A percentile compares a stretch with the other conserved stretches of the same genome.
Evolutionary conservation across 2,113 vertebrate genomes (phyloP).

Genomic region (Cromileptes altivelis): DNA sequence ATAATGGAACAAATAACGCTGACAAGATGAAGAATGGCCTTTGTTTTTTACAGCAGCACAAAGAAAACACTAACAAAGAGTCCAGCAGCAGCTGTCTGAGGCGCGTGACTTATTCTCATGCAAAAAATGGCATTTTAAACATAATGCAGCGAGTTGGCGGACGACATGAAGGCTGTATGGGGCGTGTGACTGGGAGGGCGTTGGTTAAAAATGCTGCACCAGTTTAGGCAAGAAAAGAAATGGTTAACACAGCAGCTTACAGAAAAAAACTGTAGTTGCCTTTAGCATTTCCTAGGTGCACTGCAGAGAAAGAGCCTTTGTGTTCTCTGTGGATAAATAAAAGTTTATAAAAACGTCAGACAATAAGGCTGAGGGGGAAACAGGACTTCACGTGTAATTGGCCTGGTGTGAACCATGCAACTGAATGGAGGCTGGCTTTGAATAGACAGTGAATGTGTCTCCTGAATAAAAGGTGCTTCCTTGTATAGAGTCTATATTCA

Average conservation of each 20-base stretch:
- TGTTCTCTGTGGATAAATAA: slow-evolving; percentile 25
- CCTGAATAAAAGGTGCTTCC: slow-evolving; percentile 5
- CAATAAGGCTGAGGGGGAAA: not conserved
- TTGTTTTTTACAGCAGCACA: slow-evolving; percentile 42
- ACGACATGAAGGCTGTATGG: not conserved
- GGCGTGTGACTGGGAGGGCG: slow-evolving; percentile 6
- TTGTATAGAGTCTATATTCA: not conserved
- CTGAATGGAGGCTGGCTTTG: not conserved
- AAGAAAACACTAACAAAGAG: slow-evolving; percentile 46
- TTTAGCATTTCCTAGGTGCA: slow-evolving; percentile 34
- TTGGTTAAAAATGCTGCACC: slow-evolving; percentile 10
- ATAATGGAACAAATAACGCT: slow-evolving; percentile 31
- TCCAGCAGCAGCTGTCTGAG: slow-evolving; percentile 9
- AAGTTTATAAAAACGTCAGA: slow-evolving; percentile 7
- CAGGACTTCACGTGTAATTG: not conserved
- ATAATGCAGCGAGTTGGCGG: slow-evolving; percentile 31
- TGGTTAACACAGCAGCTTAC: not conserved
- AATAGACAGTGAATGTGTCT: slow-evolving; percentile 5
- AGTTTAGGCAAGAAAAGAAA: not conserved
- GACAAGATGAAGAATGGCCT: slow-evolving; percentile 45
- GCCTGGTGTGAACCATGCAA: not conserved
- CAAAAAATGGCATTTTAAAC: slow-evolving; percentile 55
- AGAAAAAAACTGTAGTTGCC: not conserved
- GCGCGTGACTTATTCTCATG: slow-evolving; percentile 37
- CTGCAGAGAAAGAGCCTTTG: slow-evolving; percentile 40